Base-by-base conservation (phyloP, 2,113 vertebrate species). In the Typhlomys cinereus region DNA sequence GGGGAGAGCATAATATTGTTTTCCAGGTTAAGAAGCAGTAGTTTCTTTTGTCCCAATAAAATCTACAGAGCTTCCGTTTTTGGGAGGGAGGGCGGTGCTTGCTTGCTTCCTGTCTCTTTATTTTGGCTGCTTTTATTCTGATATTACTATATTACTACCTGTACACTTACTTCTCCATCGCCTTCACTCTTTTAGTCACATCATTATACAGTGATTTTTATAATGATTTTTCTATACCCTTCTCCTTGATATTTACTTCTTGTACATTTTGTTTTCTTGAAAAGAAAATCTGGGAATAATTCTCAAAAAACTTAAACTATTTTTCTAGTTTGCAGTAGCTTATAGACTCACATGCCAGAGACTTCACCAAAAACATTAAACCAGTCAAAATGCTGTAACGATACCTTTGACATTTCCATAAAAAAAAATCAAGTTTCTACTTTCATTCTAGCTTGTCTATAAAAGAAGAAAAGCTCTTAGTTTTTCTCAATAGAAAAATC, bases 191-290 rank as follows among this genome's bases (percentile, higher is more conserved):
- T 76, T 80, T 44, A 88, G 0, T 74, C 85, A 87, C 15, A 90
- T 13, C 71, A 79, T 44, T 76, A 41, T 88, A 85, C 64, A 85
- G 88, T n/a, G 20, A 61, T 79, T 75, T 67, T 41, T 88, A 85
- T 64, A 85, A 90, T n/a, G 20, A 61, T 79, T 75, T 67, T 91
- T 71, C 59, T 83, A 73, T 50, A 66, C 3, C 7, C 39, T 18
- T 89, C 29, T 87, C 1, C 21, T 50, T 73, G 20, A 66, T 48
- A 25, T 25, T 83, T 86, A 36, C 85, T 50, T 92, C 61, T 57
- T 15, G 36, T 54, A 92, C 86, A 86, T 39, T 78, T 75, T 91
- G 48, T 69, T 92, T 95, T 73, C 69, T 54, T 89, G 41, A 82
- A 67, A 91, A 52, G 6, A 85, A 82, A 74, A 78, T 20, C 69